These are phyloP conservation scores for Heliconius hermathena DNA, from an alignment of 1,140 invertebrate species.

Conservation along the genomic window DNA sequence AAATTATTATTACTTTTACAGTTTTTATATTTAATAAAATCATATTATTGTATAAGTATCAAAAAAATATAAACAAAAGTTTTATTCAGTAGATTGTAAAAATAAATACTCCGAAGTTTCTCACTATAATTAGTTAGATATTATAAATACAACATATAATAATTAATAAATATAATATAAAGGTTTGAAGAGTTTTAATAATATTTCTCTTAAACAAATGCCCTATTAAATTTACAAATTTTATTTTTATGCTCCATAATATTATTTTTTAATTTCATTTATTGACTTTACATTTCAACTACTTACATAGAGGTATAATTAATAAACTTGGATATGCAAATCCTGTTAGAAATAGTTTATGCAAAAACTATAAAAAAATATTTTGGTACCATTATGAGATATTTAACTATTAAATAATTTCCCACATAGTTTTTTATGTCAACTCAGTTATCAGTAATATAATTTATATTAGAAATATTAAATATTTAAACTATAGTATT, in stretches of 20 bases:
- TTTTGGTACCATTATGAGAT: not conserved
- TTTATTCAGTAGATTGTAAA: too few species aligned
- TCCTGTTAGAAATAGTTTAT: not conserved
- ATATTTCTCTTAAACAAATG: not conserved
- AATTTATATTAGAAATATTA: not conserved
- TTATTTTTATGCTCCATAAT: not conserved
- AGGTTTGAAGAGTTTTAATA: not conserved
- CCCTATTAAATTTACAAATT: not conserved
- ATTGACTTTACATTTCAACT: not conserved
- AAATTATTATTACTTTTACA: not conserved
- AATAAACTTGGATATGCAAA: not conserved
- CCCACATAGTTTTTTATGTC: too few species aligned
- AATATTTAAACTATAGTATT: not conserved
- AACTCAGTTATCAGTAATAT: too few species aligned
- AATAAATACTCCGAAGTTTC: too few species aligned
- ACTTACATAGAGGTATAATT: not conserved
- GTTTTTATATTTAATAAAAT: too few species aligned
- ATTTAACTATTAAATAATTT: not conserved
- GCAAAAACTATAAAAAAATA: constrained; percentile 24
- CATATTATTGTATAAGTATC: too few species aligned
- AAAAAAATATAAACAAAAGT: too few species aligned
- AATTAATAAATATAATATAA: constrained; percentile 1
- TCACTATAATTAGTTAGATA: not conserved
- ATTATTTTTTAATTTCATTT: not conserved
- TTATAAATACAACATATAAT: not conserved